phyloP scores from a whole-genome alignment of 2,797 vertebrate species.

The Mormyrus proboscirostris region DNA sequence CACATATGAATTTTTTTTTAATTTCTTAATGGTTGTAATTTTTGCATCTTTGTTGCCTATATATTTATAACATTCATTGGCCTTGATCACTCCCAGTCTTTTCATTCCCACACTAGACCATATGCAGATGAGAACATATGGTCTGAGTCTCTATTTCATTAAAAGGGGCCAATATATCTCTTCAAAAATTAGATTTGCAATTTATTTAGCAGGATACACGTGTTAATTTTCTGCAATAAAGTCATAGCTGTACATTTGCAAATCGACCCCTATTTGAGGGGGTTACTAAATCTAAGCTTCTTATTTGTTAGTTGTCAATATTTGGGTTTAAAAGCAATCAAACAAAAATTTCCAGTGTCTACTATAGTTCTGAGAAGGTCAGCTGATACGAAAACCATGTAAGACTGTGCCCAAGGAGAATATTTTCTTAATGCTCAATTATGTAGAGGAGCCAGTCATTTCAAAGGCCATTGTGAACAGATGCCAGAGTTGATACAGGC shows the following conservation, averaged over 20 bases:
- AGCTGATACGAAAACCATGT: slow-evolving; percentile 53
- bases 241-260: neutral
- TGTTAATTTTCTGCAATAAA: neutral
- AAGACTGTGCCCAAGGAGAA: slow-evolving; percentile 50
- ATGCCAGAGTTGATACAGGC: slow-evolving; percentile 53
- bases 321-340: neutral
- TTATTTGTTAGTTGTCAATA: neutral
- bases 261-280: neutral
- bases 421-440: slow-evolving; percentile 57
- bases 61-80: neutral
- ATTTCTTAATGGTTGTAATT: neutral
- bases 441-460: slow-evolving; percentile 52
- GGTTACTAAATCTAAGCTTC: neutral
- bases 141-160: neutral
- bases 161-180: neutral
- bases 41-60: neutral
- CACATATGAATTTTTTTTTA: neutral
- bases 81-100: neutral
- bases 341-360: neutral
- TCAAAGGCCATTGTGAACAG: slow-evolving; percentile 57
- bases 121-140: neutral
- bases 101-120: neutral
- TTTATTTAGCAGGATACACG: neutral
- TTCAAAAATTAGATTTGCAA: neutral
- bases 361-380: slow-evolving; percentile 24